These are phyloP conservation scores for Hyperopisus bebe DNA, from an alignment of 2,113 vertebrate genomes.

Conservation along the genomic window DNA sequence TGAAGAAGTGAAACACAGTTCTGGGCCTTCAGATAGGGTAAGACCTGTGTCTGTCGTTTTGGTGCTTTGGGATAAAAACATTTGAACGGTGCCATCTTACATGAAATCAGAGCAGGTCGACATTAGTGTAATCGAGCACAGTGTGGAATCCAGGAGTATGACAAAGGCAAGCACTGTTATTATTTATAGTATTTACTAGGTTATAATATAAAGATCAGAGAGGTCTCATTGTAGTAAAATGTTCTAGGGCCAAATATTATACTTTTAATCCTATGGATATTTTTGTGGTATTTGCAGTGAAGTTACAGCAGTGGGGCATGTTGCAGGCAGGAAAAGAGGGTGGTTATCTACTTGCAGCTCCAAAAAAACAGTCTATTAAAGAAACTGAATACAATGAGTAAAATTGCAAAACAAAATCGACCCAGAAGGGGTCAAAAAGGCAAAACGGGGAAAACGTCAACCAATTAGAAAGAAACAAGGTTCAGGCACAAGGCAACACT, in stretches of 20 bases:
- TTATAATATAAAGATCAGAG: not conserved
- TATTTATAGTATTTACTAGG: not conserved
- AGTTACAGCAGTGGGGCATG: not conserved
- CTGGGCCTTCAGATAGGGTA: slow-evolving; percentile 65
- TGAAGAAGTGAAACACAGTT: slow-evolving; percentile 58
- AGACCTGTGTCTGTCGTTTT: slow-evolving; percentile 34
- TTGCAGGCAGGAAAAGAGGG: too few relatives aligned
- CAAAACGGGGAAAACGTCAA: too few relatives aligned
- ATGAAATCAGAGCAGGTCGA: slow-evolving; percentile 44
- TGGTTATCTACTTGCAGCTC: too few relatives aligned
- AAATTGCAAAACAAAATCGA: too few relatives aligned
- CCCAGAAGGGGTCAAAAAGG: too few relatives aligned
- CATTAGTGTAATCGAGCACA: slow-evolving; percentile 28
- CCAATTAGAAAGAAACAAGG: too few relatives aligned
- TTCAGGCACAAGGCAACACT: too few relatives aligned
- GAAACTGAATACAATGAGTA: too few relatives aligned
- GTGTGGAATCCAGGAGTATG: not conserved
- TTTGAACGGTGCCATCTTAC: slow-evolving; percentile 47
- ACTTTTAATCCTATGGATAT: not conserved
- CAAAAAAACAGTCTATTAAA: too few relatives aligned
- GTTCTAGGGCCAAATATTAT: not conserved
- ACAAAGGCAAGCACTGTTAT: not conserved
- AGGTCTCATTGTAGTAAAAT: not conserved
- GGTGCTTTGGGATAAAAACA: slow-evolving; percentile 20
- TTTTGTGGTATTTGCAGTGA: not conserved